phyloP scores from a whole-genome alignment of 1,140 invertebrate species.

The Bombus waltoni region DNA sequence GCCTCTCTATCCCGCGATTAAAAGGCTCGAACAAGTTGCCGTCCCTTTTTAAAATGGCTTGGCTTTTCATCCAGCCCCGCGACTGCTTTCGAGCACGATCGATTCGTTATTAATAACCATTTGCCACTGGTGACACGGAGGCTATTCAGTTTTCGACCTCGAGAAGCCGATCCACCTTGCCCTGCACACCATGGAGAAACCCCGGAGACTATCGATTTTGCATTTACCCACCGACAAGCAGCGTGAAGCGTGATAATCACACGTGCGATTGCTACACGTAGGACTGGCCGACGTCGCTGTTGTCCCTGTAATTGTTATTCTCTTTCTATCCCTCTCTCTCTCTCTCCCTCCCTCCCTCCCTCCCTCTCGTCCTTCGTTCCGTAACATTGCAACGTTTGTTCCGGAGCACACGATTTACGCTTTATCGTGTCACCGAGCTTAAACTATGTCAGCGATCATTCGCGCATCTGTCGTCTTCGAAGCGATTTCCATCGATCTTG shows the following conservation, averaged over 20 bases:
- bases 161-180: constrained; percentile 70
- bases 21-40: constrained; percentile 10
- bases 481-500: background rate
- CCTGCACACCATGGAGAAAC: constrained; percentile 68
- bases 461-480: no score
- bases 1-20: background rate
- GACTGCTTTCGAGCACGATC: constrained; percentile 49
- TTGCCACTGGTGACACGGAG: constrained; percentile 57
- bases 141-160: constrained; percentile 75
- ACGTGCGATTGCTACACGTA: constrained; percentile 76
- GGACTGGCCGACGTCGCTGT: constrained; percentile 18
- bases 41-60: constrained; percentile 29
- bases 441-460: background rate
- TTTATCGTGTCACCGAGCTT: constrained; percentile 29
- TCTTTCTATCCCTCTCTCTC: background rate
- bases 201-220: constrained; percentile 78
- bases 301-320: background rate
- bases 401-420: constrained; percentile 37
- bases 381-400: background rate
- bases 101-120: constrained; percentile 75
- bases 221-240: constrained; percentile 77
- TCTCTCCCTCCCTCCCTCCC: background rate
- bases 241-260: constrained; percentile 81
- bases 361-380: background rate
- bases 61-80: constrained; percentile 28